Base-by-base conservation (phyloP, 2,113 vertebrate genomes). In the Oncorhynchus masou region DNA sequence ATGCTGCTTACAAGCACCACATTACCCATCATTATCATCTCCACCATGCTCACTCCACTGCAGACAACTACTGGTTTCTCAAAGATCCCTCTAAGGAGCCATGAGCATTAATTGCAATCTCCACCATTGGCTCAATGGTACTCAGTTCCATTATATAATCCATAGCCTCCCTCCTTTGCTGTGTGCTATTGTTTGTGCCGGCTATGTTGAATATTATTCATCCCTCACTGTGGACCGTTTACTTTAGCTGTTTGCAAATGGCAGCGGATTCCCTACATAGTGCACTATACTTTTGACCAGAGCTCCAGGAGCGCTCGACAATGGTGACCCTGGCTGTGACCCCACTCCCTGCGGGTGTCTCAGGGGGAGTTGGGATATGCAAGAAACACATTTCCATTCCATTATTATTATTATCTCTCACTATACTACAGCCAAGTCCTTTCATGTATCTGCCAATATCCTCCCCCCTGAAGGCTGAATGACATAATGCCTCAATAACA, bases 1-100 rank as follows among this genome's bases (percentile, higher is more conserved):
- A 68, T 64, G 75, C 73, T 65, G 77, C 82, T 81, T 86, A 86
- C 84, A 74, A 81, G 75, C 73, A 82, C 81, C 75, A 82, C 73
- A 85, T 90, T 88, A 88, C 62, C 79, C 74, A 67, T 78, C 79
- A 88, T 85, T 84, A 84, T 54, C 51, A 15, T 19, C 51, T 54
- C 74, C 71, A 76, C 82, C 75, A 79, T 71, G 1, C 79, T 57
- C 54, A 75, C 77, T 67, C 76, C 68, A 81, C 81, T 76, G 79
- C 25, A 79, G 54, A 83, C 68, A 79, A 73, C 25, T 70, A 70
- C 67, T 48, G 59, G 16, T n/a, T 65, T 11, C 66, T 29, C 69
- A 48, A 48, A 62, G 60, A 66, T 31, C 9, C 27, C 11, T 77
- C 57, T 31, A 67, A 25, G 49, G 54, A 4, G 54, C 54, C 54